Conservation (phyloP, 2,888 invertebrate genomes). For the Scelioninae gen. 2 region DNA sequence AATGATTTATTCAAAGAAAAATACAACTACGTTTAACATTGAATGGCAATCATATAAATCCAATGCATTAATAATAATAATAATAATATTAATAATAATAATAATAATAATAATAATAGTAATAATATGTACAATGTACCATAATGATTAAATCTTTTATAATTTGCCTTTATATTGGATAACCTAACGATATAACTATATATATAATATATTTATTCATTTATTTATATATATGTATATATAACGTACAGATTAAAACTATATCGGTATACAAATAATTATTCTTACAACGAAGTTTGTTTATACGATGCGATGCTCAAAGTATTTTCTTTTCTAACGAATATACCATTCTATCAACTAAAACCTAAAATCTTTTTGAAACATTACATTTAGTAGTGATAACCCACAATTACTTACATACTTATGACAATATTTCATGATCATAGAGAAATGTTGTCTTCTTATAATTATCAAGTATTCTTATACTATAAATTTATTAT, state of each 20-base stretch:
- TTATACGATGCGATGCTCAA: constrained; percentile 58
- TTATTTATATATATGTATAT: constrained; percentile 58
- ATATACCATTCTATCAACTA: constrained; percentile 61
- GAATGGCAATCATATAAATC: constrained; percentile 70
- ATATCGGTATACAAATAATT: constrained; percentile 65
- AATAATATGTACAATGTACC: constrained; percentile 70
- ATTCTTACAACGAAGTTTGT: constrained; percentile 49
- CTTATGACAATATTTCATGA: constrained; percentile 47
- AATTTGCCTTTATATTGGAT: constrained; percentile 39
- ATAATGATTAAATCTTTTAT: constrained; percentile 44
- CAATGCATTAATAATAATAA: constrained; percentile 64
- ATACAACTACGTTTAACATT: constrained; percentile 73
- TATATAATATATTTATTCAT: constrained; percentile 55
- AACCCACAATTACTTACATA: constrained; percentile 70
- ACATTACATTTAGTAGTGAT: constrained; percentile 59
- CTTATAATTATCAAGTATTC: constrained; percentile 16
- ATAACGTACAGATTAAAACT: constrained; percentile 64
- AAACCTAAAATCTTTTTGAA: constrained; percentile 27
- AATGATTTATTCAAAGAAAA: constrained; percentile 73
- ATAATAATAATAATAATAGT: no score
- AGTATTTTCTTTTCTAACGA: constrained; percentile 62
- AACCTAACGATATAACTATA: constrained; percentile 60
- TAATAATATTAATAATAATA: no score
- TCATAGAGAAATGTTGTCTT: constrained; percentile 36
- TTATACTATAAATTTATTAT: constrained; percentile 13